Percentiles rank a stretch among this genome's conserved stretches.
These are phyloP conservation scores for Zaprionus ornatus DNA, from an alignment of 1,140 invertebrate genomes.

Conservation along the genomic window DNA sequence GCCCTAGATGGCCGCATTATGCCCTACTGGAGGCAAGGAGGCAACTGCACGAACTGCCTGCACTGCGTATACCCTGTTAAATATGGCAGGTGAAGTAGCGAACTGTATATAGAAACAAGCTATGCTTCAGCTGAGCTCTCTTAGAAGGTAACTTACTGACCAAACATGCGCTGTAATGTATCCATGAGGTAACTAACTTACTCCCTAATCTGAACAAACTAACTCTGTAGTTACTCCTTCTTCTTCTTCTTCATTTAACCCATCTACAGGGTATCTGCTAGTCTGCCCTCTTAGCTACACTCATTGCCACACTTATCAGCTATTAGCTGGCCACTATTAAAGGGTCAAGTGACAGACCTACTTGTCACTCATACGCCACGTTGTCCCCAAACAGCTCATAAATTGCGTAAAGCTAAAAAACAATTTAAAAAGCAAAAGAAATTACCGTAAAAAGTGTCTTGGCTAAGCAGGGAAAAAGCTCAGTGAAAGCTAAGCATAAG, in stretches of 20 bases:
- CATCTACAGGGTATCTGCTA: constrained; percentile 19
- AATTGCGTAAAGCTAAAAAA: neutral
- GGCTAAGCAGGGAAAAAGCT: neutral
- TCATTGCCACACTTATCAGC: constrained; percentile 54
- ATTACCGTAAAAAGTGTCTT: neutral
- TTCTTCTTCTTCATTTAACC: neutral
- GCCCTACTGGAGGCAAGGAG: neutral
- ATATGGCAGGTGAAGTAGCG: neutral
- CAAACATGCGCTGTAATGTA: neutral
- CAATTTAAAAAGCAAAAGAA: constrained; percentile 1
- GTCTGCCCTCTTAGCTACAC: neutral
- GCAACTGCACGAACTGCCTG: neutral
- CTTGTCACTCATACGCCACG: neutral
- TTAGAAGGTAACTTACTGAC: too few species aligned
- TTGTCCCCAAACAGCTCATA: constrained; percentile 1
- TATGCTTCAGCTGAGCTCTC: too few species aligned
- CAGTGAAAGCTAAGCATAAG: neutral
- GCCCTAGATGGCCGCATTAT: constrained; percentile 42
- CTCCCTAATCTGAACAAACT: neutral
- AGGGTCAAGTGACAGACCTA: constrained; percentile 58
- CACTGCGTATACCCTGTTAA: neutral
- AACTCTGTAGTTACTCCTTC: neutral
- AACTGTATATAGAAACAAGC: too few species aligned
- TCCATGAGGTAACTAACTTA: neutral
- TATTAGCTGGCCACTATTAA: constrained; percentile 64